Percentiles rank a stretch among this genome's conserved stretches.
Conservation (phyloP, 2,113 vertebrate genomes). For the Antechinus flavipes region DNA sequence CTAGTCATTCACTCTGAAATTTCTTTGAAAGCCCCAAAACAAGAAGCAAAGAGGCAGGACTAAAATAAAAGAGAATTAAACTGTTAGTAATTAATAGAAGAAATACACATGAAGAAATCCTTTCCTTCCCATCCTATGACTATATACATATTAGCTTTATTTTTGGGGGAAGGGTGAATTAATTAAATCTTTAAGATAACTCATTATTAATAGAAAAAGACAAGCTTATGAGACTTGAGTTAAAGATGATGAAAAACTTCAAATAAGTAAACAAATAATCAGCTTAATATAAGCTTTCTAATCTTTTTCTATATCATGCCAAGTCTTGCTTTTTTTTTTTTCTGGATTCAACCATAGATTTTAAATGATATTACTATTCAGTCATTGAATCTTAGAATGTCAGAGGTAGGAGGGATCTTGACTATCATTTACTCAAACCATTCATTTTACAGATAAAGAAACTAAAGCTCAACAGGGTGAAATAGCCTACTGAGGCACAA, state of each 20-base stretch:
- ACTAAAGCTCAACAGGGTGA: neutral
- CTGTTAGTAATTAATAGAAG: conserved; percentile 34
- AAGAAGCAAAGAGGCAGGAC: conserved; percentile 25
- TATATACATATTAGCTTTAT: conserved; percentile 31
- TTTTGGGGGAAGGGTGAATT: neutral
- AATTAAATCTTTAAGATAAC: neutral
- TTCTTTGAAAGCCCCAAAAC: conserved; percentile 65
- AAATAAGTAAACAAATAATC: neutral
- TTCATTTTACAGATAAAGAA: neutral
- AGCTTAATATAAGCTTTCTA: neutral
- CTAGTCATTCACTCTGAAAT: conserved; percentile 45
- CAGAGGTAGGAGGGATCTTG: neutral
- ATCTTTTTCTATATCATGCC: neutral
- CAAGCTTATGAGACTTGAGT: neutral
- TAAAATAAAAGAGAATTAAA: conserved; percentile 30
- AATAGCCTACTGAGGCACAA: neutral
- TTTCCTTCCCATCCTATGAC: neutral
- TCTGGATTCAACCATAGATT: neutral
- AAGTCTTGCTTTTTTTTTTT: neutral
- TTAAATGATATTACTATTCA: neutral
- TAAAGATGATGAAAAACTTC: neutral
- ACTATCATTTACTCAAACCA: neutral
- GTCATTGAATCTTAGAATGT: neutral
- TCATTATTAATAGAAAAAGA: neutral
- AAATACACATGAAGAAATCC: conserved; percentile 44